Base-by-base conservation (phyloP, 2,113 vertebrate genomes). In the Aegithalos caudatus region DNA sequence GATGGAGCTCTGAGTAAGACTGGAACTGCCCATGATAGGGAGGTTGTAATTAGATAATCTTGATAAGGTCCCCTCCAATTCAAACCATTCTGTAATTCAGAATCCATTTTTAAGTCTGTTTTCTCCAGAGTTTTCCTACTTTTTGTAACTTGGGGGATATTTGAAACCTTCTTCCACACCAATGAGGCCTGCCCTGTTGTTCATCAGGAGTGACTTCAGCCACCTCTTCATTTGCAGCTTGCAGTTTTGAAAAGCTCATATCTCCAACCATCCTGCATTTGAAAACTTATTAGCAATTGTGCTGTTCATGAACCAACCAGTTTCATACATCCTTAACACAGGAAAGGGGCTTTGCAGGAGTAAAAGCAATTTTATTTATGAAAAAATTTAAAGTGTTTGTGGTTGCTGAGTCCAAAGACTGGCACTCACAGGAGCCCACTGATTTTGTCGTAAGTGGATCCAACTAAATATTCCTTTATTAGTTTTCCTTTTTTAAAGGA, bases 381-480 rank as follows among this genome's bases (percentile, higher is more conserved):
- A 48, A 42, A 35, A 42, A 25, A n/a, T n/a, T n/a, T n/a, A n/a
- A n/a, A 61, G n/a, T 12, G 15, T 38, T 65, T 64, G 5, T 9
- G 23, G 18, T 40, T 5, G 1, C 29, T 17, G 21, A 33, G 5
- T 45, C 28, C 3, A 3, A 79, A 66, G 67, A 40, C 10, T 0
- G 0, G 31, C 35, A 40, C 20, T 71, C 1, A 2, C 6, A 31
- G 47, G 28, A 38, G 22, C 0, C 0, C 0, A 7, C 1, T 8
- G 23, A 20, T 64, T 47, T 65, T 42, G 38, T 58, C 54, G 6
- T 27, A 80, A 42, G 11, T 51, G 33, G 33, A 45, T 38, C 23
- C 35, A 77, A 42, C 23, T 58, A 35, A 50, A 45, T 64, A 61
- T 69, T 88, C 20, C 31, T 51, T 80, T 40, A 48, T 1, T 5